Percentiles rank a stretch among this genome's conserved stretches.
phyloP scores from a whole-genome alignment of 2,888 invertebrate species.

The Tortricodes alternella region DNA sequence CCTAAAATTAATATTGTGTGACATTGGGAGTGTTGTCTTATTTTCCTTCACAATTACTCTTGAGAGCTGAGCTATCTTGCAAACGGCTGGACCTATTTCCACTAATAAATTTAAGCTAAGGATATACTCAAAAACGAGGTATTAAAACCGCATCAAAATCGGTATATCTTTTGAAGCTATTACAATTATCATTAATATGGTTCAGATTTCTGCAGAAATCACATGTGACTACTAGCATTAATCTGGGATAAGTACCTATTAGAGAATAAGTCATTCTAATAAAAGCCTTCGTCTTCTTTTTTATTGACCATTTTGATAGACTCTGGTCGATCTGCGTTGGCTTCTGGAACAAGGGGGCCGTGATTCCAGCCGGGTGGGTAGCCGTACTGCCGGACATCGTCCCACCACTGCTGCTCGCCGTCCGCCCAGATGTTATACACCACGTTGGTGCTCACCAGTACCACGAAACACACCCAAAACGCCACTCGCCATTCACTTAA shows the following conservation, averaged over 20 bases:
- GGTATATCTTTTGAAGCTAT: too few species aligned
- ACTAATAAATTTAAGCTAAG: too few species aligned
- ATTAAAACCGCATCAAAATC: too few species aligned
- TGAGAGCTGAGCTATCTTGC: too few species aligned
- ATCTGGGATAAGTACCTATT: background rate
- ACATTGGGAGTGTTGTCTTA: too few species aligned
- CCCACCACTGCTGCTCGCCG: constrained; percentile 85
- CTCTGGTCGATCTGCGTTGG: constrained; percentile 38
- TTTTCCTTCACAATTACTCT: too few species aligned
- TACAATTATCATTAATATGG: too few species aligned
- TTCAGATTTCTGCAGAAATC: too few species aligned
- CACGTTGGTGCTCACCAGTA: constrained; percentile 80
- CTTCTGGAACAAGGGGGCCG: constrained; percentile 37
- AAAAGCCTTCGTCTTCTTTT: constrained; percentile 2
- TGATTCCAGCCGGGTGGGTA: constrained; percentile 46
- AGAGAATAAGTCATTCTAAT: background rate
- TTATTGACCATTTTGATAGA: constrained; percentile 31
- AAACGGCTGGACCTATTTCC: too few species aligned
- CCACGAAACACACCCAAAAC: constrained; percentile 84
- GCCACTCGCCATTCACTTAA: constrained; percentile 78
- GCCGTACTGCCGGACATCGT: constrained; percentile 63
- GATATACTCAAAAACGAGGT: too few species aligned
- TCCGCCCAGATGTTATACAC: constrained; percentile 83
- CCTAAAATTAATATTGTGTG: too few species aligned
- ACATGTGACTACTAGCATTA: too few species aligned